Evolutionary conservation across 2,797 vertebrate genomes (phyloP), one percentile per base, ranked within the genome.

Genomic region (Anniella stebbinsi): DNA sequence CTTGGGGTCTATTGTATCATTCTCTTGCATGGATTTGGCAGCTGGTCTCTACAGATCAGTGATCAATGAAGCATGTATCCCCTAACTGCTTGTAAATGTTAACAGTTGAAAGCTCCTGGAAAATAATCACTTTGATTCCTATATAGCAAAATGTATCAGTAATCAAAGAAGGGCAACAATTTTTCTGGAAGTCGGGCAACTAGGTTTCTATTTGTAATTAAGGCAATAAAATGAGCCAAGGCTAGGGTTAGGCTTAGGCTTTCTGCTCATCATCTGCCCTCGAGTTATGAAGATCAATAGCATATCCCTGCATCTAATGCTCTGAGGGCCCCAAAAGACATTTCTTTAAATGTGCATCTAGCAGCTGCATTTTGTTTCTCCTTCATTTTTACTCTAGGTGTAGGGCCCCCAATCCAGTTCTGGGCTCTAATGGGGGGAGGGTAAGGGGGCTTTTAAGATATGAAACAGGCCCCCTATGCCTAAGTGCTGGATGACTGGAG

Each of bases 161-260:
- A 95, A 92, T 92, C 83, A 94, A 94, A 90, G 75, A 92, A 92
- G 60, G 75, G 66, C 87, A 83, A 0, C 90, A 92, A 91, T 77
- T 12, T 89, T 84, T 80, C 45, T 88, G 82, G 88, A 75, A 84
- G 63, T 88, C n/a, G 89, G 91, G 0, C 90, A 93, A 92, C 89
- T 36, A 57, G 54, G 30, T 83, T 92, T 94, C 93, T 81, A 30
- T 75, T 94, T 96, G 96, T 96, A 96, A 95, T 94, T 89, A 95
- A 80, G 67, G 89, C 92, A 89, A 88, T 95, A 95, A 93, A 92
- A 93, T 95, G 93, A 96, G 93, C 88, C 82, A 89, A 82, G 66
- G 7, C 30, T 89, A 88, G 84, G 80, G 95, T 96, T 95, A 94
- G 93, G 92, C 91, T 95, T 92, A 95, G 95, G 93, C 93, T 95